Base-by-base conservation (phyloP, 2,888 invertebrate species). In the Orthosia gothica region DNA sequence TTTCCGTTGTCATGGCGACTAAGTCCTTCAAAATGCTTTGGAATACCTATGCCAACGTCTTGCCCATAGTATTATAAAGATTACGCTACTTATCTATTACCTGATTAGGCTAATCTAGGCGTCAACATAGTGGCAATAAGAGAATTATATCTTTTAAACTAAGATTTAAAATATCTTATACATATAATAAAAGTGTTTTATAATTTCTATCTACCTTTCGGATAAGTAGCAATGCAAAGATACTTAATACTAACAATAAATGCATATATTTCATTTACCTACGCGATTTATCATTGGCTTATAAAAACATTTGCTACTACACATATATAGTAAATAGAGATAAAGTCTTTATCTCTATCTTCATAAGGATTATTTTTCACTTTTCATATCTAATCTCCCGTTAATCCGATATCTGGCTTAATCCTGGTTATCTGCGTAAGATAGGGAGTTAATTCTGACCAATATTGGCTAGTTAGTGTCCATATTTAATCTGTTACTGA, bases 331-430 rank as follows among this genome's bases (percentile, higher is more conserved):
- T 81, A 75, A 80, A 81, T 62, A 71, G 13, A 69, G 81, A 76
- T 81, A 76, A 76, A 68, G 13, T 11, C 18, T 15, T 40, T 69
- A 67, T 52, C 9, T 16, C 5, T 75, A 75, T 59, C 32, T 11
- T 12, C 20, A 59, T 5, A 71, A 13, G 49, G 66, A 79, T 82
- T 79, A 81, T 64, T 69, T 58, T 70, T 57, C 62, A 67, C 40
- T 62, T 40, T 55, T 26, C 49, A 23, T 59, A 79, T 45, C 82
- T 74, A 45, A 81, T 82, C 78, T 55, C 65, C 74, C 15, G 50
- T 79, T 79, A 79, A 79, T 66, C 62, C 68, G 20, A 65, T 83
- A 77, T 77, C 83, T 81, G 49, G 57, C 15, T 77, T 78, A 78
- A 83, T 81, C 73, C 55, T 3, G 5, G 50, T 62, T 71, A 83